Base-by-base conservation (phyloP, 2,797 vertebrate species). In the Cyclura pinguis region DNA sequence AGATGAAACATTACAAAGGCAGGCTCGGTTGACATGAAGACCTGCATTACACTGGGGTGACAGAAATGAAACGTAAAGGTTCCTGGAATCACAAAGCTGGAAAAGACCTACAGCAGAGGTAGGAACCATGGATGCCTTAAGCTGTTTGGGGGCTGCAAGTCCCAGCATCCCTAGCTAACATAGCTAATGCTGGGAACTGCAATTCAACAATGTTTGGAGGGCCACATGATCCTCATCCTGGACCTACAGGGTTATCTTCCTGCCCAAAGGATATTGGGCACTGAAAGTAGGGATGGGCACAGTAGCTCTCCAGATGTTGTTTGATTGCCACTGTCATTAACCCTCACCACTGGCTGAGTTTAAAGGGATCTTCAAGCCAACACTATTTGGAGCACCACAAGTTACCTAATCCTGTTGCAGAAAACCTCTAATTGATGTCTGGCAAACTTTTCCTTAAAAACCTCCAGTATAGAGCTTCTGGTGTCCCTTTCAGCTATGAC, bases 31-130 rank as follows among this genome's bases (percentile, higher is more conserved):
- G 57, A 67, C 32, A 78, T 76, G n/a, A 64, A 14, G 57, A 77
- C 35, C 42, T 62, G 22, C n/a, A 16, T 0, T 76, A 76, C 73
- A 62, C 4, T 6, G 27, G 32, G n/a, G 62, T 64, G 20, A 6
- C 62, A 20, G 22, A 7, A 64, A 64, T 64, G 62, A 62, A 20
- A 85, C n/a, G 73, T n/a, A 84, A 89, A 84, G 12, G 42, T 93
- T 92, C 73, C 80, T 94, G 85, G 91, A 93, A 92, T 84, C 91
- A 91, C 62, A 64, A 22, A 13, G 90, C 91, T 91, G 86, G 88
- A 93, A 92, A 90, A 91, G 82, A 72, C 90, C 76, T 67, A 77
- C 89, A 84, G 93, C 24, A 47, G 16, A 22, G 22, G 6, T 24
- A 22, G 62, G 62, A 64, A 64, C 20, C 18, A 3, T 76, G 38